Percentiles rank a stretch among this genome's conserved stretches.
These are phyloP conservation scores for Helicoverpa assulta DNA, from an alignment of 2,888 invertebrate genomes.

Conservation along the genomic window DNA sequence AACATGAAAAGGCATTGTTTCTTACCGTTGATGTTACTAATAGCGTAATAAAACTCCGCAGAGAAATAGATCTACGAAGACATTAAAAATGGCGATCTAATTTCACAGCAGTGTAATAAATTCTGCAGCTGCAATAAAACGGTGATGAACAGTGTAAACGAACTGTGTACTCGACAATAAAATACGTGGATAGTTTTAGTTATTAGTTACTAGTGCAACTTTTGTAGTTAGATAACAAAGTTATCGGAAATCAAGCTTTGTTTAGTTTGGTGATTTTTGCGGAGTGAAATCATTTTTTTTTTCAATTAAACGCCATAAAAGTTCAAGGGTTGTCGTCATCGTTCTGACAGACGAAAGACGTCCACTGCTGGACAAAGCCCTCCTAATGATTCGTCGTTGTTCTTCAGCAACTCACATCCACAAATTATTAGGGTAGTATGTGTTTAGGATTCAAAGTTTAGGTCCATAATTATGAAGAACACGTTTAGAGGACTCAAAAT, in stretches of 20 bases:
- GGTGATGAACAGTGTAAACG: constrained; percentile 30
- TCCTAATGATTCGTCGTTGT: no score
- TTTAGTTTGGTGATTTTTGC: neutral
- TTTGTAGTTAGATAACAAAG: neutral
- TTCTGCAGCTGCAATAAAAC: constrained; percentile 34
- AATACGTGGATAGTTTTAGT: constrained; percentile 18
- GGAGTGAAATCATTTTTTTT: no score
- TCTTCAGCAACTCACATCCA: no score
- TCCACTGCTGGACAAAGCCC: no score
- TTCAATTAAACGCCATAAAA: no score
- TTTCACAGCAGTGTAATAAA: constrained; percentile 40
- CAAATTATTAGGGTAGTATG: no score
- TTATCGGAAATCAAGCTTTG: neutral
- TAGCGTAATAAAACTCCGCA: constrained; percentile 28
- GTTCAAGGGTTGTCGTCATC: no score
- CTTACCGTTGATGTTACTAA: constrained; percentile 14
- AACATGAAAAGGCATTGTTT: constrained; percentile 1
- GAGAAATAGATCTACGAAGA: constrained; percentile 28
- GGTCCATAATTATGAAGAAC: no score
- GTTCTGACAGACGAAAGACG: no score
- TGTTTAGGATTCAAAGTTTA: no score
- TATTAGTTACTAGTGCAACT: neutral
- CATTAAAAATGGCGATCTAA: constrained; percentile 43
- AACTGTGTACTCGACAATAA: constrained; percentile 28
- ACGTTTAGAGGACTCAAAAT: no score